Base-by-base conservation (phyloP, 1,140 invertebrate species). In the Achroia grisella region DNA sequence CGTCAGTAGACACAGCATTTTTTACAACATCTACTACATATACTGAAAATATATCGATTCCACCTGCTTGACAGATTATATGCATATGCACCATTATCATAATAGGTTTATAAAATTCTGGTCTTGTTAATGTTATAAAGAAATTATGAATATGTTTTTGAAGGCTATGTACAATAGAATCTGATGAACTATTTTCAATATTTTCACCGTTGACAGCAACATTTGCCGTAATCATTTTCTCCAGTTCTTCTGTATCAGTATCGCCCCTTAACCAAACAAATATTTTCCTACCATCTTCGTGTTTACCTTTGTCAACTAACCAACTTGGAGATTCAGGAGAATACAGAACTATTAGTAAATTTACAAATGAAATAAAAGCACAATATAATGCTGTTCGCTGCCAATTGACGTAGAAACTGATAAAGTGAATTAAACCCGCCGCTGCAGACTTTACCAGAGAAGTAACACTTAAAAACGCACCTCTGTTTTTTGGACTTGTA, bases 81-180 rank as follows among this genome's bases (percentile, higher is more conserved):
- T 69, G 70, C 14, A 70, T 57, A 30, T 67, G 57, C 31, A 63
- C 56, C 68, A 74, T 71, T 4, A 74, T 64, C 8, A 71, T 58
- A 17, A 74, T 68, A 4, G 71, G 71, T 15, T 63, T 69, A 11
- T 62, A 61, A 37, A 74, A 74, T 36, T 70, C 68, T 30, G 56
- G 66, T 44, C 67, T 69, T 13, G 14, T 62, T 5, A 74, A 42
- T 0, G 67, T 63, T 8, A 30, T 34, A 3, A 37, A 46, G 10
- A 74, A 58, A 30, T 66, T 52, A 1, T 47, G 37, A 6, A 68
- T 14, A 14, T 48, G 51, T 0, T 32, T 44, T 31, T 34, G 62
- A 2, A 69, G 27, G 44, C 48, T 69, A 14, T 50, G 52, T 1
- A 42, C 28, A n/a, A 62, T 51, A 0, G 63, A 49, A 31, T 65